Conservation (phyloP, 1,140 invertebrate genomes). For the Drosophila watanabei region DNA sequence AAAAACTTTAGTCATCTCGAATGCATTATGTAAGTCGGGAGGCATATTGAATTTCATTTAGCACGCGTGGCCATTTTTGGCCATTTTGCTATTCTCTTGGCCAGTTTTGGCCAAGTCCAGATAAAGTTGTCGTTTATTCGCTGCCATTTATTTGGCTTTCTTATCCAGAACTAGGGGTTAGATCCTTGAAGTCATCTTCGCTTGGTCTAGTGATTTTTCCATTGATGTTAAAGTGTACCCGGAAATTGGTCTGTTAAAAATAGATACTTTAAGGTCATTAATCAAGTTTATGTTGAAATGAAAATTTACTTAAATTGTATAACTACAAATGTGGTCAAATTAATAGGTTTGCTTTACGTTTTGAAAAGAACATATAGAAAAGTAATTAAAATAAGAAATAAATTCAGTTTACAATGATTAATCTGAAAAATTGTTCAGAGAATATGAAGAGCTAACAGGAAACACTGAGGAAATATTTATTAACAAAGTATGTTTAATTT, state of each 20-base stretch:
- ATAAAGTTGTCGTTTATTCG: conserved; percentile 40
- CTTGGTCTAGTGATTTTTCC: background rate
- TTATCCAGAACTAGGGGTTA: background rate
- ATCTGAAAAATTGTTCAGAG: too few relatives aligned
- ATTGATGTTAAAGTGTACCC: conserved; percentile 1
- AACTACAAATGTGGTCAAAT: too few relatives aligned
- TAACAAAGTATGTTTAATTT: background rate
- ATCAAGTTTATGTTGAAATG: conserved; percentile 2
- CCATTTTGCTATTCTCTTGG: conserved; percentile 14
- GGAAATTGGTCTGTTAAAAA: conserved; percentile 9
- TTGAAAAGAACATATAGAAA: background rate
- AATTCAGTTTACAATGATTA: background rate
- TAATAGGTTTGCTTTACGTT: background rate
- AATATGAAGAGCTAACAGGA: too few relatives aligned
- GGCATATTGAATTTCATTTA: conserved; percentile 68
- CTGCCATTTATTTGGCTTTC: conserved; percentile 31
- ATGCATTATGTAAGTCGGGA: conserved; percentile 61
- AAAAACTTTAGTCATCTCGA: conserved; percentile 62
- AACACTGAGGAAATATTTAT: too few relatives aligned
- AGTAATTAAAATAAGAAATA: background rate
- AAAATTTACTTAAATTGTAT: background rate
- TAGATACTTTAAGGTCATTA: background rate
- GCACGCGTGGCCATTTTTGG: conserved; percentile 38
- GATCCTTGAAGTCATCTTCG: conserved; percentile 9
- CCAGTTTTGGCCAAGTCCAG: conserved; percentile 1